Percentiles rank a stretch among this genome's conserved stretches.
Conservation (phyloP, 2,113 vertebrate genomes). For the Morone saxatilis region DNA sequence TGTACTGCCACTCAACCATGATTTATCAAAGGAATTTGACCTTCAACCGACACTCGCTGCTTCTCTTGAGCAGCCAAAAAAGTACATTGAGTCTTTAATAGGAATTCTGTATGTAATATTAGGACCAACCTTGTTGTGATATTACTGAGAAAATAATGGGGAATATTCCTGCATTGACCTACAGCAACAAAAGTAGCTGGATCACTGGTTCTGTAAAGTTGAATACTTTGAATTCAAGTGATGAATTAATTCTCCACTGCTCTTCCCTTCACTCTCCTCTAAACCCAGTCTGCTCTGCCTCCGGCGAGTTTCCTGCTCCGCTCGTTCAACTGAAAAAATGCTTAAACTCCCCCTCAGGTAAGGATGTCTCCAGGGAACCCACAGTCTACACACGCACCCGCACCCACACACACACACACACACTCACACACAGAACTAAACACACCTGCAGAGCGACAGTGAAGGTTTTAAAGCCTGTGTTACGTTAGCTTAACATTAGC, state of each 20-base stretch:
- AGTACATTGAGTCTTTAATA: constrained; percentile 11
- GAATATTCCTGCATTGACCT: background rate
- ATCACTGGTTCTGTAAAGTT: constrained; percentile 6
- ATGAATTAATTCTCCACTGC: constrained; percentile 38
- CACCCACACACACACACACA: constrained; percentile 17
- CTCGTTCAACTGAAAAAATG: constrained; percentile 47
- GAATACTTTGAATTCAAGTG: background rate
- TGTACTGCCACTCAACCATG: constrained; percentile 21
- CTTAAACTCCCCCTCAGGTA: constrained; percentile 57
- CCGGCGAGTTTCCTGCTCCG: constrained; percentile 12
- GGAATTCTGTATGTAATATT: constrained; percentile 4
- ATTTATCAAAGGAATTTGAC: constrained; percentile 47
- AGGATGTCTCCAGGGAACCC: constrained; percentile 32
- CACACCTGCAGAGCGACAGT: constrained; percentile 41
- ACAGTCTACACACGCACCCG: constrained; percentile 6
- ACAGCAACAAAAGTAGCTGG: constrained; percentile 1
- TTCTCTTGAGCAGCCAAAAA: constrained; percentile 4
- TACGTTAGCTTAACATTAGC: constrained; percentile 69
- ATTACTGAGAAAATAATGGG: constrained; percentile 11
- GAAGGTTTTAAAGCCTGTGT: constrained; percentile 33
- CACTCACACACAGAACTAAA: background rate
- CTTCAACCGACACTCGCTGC: background rate
- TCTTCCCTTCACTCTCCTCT: constrained; percentile 10
- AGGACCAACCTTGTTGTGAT: background rate
- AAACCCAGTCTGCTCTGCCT: constrained; percentile 28